Evolutionary conservation across 1,140 invertebrate species (phyloP), one percentile per base, ranked within the genome.

Genomic region (Drosophila pectinifera): DNA sequence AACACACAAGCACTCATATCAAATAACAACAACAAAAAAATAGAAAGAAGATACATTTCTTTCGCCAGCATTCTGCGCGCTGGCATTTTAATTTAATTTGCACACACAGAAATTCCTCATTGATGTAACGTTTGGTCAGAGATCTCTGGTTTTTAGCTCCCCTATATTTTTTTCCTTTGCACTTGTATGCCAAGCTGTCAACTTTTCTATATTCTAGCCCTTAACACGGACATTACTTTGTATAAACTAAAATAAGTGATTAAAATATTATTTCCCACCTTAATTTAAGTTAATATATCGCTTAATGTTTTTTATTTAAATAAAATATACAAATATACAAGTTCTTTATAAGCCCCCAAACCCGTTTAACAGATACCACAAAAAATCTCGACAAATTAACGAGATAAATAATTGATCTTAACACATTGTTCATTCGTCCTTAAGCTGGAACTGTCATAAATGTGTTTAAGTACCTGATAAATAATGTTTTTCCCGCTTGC

Each of bases 1-100:
- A 34, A 51, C 48, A 51, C 61, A 58, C 31, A 43, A 34, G 14
- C 31, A 31, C 34, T 24, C 55, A 42, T 72, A 65, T 81, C 45
- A 63, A 81, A 59, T 46, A 59, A 26, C 42, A 70, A 70, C 31
- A 56, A 24, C 41, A 39, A 70, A 70, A 69, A 70, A 42, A 59
- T 57, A 70, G 34, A 36, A 70, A 69, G 68, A 70, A 70, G 57
- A 70, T 70, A 26, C 61, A 73, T 73, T 79, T 79, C 53, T 58
- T 54, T 64, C 18, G 20, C 20, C 58, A 51, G 26, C 48, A 55
- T 58, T 64, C 54, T 56, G 53, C 41, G 61, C 42, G 49, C 46
- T 86, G 84, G 70, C 63, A 88, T 68, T 89, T 86, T 80, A 73
- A 89, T 88, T 88, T 77, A 80, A 88, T 88, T 89, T 83, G 65